These are phyloP conservation scores for Tetrax tetrax DNA, from an alignment of 2,113 vertebrate species.

Conservation along the genomic window DNA sequence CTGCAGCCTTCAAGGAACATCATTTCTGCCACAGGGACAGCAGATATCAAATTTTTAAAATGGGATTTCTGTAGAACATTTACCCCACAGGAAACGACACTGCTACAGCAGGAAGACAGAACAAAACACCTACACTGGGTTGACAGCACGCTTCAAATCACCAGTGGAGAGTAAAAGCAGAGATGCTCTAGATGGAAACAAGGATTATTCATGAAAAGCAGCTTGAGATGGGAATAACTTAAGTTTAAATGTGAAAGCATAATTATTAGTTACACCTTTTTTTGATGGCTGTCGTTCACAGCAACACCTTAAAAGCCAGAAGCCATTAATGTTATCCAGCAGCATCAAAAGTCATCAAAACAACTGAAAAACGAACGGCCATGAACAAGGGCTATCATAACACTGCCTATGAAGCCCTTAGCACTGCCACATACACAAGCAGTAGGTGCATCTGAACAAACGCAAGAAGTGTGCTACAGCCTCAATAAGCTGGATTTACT, in stretches of 20 bases:
- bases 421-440: rapidly evolving
- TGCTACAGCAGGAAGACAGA: background rate
- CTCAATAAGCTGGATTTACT: background rate
- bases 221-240: background rate
- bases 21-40: background rate
- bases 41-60: background rate
- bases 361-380: background rate
- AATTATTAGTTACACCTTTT: background rate
- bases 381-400: background rate
- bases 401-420: background rate
- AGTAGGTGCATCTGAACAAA: background rate
- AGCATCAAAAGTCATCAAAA: background rate
- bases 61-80: rapidly evolving
- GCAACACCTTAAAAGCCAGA: background rate
- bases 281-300: background rate
- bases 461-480: background rate
- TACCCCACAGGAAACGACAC: background rate
- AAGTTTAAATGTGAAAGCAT: background rate
- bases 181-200: background rate
- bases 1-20: background rate
- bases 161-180: background rate
- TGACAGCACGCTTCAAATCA: background rate
- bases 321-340: background rate
- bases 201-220: background rate
- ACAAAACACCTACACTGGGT: background rate